Evolutionary conservation across 2,113 vertebrate genomes (phyloP).

Genomic region (Nycticorax nycticorax): DNA sequence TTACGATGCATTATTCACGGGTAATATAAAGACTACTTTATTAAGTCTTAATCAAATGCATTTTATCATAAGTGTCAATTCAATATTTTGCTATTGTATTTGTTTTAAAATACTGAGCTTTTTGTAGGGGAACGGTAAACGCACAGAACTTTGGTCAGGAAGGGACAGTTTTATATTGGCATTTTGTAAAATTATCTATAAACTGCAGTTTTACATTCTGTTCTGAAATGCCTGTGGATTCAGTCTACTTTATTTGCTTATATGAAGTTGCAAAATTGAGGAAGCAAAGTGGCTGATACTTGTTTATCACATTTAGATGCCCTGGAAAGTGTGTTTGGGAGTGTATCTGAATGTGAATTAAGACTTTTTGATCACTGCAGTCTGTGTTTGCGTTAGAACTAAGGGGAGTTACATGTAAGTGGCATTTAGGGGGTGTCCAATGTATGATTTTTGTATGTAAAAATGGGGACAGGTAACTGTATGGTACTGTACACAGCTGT

Average conservation of each 20-base stretch:
- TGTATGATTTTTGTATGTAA: not conserved
- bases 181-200: not conserved
- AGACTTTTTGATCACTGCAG: not conserved
- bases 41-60: slow-evolving; percentile 83
- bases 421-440: not conserved
- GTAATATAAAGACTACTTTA: slow-evolving; percentile 82
- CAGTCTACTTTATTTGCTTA: not conserved
- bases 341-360: not conserved
- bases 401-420: fast-evolving
- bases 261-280: not conserved
- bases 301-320: not conserved
- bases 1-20: slow-evolving; percentile 88
- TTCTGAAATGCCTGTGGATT: not conserved
- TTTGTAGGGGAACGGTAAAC: slow-evolving; percentile 62
- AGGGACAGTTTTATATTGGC: slow-evolving; percentile 45
- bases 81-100: slow-evolving; percentile 69
- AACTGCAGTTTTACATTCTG: not conserved
- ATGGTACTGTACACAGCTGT: not conserved
- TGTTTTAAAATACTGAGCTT: slow-evolving; percentile 66
- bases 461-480: not conserved
- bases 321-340: not conserved
- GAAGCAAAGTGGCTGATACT: not conserved
- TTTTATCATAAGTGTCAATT: slow-evolving; percentile 79
- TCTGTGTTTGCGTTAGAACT: not conserved
- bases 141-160: not conserved